Evolutionary conservation across 2,113 vertebrate genomes (phyloP).

Genomic region (Scophthalmus maximus): DNA sequence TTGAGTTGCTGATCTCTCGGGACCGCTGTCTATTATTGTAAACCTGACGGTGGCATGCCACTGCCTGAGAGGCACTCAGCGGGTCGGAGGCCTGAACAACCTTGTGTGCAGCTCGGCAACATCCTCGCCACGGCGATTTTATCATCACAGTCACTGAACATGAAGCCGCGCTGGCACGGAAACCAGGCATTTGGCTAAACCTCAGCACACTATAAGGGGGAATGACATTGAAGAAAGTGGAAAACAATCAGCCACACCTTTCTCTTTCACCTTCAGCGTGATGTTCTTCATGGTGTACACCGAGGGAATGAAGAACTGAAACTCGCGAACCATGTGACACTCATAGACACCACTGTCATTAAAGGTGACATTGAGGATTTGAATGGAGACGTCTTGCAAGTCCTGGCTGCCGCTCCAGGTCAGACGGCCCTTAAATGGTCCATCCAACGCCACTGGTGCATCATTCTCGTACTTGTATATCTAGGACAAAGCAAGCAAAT

Average conservation of each 20-base stretch:
- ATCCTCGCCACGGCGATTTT: not conserved
- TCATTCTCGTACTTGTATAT: conserved; percentile 84
- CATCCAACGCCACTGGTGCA: conserved; percentile 56
- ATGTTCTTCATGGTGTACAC: conserved; percentile 78
- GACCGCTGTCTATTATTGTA: conserved; percentile 3
- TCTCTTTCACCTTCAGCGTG: conserved; percentile 86
- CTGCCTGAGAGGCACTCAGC: not conserved
- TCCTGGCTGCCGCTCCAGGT: conserved; percentile 93
- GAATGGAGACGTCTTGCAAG: conserved; percentile 93
- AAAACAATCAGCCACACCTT: conserved; percentile 80
- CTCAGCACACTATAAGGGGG: not conserved
- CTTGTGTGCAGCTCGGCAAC: not conserved
- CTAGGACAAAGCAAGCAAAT: conserved; percentile 69
- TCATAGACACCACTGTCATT: conserved; percentile 90
- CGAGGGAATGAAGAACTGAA: conserved; percentile 85
- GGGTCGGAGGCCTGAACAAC: not conserved
- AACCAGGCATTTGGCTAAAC: not conserved
- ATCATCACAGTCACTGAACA: not conserved
- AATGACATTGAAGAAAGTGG: not conserved
- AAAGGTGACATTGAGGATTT: conserved; percentile 86
- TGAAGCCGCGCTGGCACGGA: not conserved
- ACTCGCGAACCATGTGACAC: conserved; percentile 87
- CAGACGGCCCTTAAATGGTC: conserved; percentile 87
- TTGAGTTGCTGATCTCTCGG: not conserved
- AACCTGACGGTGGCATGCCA: not conserved